phyloP scores from a whole-genome alignment of 2,797 vertebrate species.

The Myiotriccus ornatus region DNA sequence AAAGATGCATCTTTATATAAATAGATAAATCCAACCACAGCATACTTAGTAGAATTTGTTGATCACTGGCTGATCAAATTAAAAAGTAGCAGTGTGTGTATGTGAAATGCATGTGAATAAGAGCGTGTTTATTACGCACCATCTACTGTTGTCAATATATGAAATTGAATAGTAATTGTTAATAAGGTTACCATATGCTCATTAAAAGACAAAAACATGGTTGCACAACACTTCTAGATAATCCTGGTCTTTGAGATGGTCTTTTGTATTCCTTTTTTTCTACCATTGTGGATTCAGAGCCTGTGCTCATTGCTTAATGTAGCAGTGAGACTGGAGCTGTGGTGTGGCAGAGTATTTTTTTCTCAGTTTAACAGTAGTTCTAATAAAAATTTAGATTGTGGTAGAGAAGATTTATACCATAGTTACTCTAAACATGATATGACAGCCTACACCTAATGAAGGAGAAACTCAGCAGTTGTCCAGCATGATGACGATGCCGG shows the following conservation, averaged over 20 bases:
- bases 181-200: background rate
- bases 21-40: background rate
- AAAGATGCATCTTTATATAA: background rate
- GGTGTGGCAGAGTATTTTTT: background rate
- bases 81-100: background rate
- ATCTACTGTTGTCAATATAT: background rate
- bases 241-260: background rate
- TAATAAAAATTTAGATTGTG: background rate
- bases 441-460: background rate
- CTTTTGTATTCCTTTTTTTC: background rate
- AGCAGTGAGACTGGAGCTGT: background rate
- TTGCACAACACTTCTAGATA: background rate
- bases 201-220: background rate
- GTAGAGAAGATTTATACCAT: background rate
- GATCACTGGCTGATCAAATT: background rate
- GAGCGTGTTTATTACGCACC: fast-evolving
- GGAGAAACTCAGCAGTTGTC: background rate
- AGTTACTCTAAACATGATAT: background rate
- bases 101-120: background rate
- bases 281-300: background rate
- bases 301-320: background rate
- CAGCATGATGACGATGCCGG: background rate
- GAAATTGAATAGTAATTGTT: background rate
- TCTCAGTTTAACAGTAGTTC: background rate
- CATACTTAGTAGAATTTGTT: background rate